Evolutionary conservation across 2,888 invertebrate species (phyloP).

Genomic region (Tetheella fluctuosa): DNA sequence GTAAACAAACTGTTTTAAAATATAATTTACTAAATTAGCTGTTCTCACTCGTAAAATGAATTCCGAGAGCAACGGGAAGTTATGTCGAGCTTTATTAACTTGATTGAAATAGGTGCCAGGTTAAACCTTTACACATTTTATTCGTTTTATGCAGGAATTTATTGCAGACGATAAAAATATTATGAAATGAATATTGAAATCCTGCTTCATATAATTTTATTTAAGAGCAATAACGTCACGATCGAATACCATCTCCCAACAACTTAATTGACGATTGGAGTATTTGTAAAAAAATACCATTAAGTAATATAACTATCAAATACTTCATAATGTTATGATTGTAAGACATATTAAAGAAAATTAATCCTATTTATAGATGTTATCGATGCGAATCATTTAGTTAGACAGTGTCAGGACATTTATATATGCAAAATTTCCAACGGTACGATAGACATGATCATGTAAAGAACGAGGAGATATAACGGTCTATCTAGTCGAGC

Average conservation of each 20-base stretch:
- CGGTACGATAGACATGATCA: not conserved
- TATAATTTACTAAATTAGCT: slow-evolving; percentile 1
- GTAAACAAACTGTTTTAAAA: no score
- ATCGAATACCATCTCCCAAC: no score
- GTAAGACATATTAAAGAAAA: no score
- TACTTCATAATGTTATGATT: no score
- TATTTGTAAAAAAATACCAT: no score
- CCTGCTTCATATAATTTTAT: not conserved
- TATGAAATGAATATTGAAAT: not conserved
- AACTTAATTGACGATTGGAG: no score
- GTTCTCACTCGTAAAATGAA: not conserved
- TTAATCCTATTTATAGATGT: no score
- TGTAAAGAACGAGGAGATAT: not conserved
- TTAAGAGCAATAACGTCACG: no score
- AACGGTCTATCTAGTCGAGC: not conserved
- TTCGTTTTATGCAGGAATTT: not conserved
- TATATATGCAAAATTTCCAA: not conserved
- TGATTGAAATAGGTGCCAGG: not conserved
- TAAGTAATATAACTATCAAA: no score
- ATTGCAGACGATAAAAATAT: not conserved
- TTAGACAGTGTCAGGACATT: not conserved
- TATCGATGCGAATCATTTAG: no score
- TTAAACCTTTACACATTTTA: not conserved
- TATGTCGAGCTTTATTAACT: not conserved
- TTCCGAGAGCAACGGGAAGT: not conserved